Conservation (phyloP, 2,113 vertebrate species). For the Prietella phreatophila region DNA sequence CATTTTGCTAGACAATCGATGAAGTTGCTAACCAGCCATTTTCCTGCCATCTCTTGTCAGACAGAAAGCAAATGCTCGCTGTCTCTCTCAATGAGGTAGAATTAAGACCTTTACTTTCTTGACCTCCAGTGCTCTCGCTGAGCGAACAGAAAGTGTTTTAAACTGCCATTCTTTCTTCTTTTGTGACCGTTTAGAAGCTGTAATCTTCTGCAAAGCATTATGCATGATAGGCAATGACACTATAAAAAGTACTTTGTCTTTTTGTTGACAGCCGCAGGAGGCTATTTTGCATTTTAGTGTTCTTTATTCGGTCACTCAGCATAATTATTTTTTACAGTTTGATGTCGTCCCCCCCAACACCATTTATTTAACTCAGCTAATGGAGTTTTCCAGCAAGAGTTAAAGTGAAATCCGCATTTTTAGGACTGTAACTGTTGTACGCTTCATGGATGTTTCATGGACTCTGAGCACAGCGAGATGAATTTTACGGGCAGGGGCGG, state of each 20-base stretch:
- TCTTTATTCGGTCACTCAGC: neutral
- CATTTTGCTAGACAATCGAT: conserved; percentile 27
- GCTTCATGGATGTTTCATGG: conserved; percentile 26
- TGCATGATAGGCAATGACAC: neutral
- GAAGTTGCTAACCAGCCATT: conserved; percentile 20
- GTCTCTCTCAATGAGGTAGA: conserved; percentile 19
- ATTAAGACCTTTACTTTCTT: conserved; percentile 32
- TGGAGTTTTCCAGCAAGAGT: neutral
- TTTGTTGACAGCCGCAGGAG: conserved; percentile 4
- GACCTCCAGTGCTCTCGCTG: conserved; percentile 15
- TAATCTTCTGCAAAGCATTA: neutral
- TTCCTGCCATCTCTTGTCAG: conserved; percentile 16
- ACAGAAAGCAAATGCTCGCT: neutral
- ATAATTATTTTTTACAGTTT: conserved; percentile 10
- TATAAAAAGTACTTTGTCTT: conserved; percentile 9
- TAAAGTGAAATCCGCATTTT: neutral
- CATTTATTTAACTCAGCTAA: neutral
- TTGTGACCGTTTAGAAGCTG: neutral
- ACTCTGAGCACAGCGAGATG: conserved; percentile 13
- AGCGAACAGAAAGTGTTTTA: conserved; percentile 11
- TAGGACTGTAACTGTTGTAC: neutral
- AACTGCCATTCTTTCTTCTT: neutral
- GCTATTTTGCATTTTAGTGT: conserved; percentile 6
- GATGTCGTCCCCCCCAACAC: accelerated
- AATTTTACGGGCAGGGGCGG: neutral